Percentiles rank a stretch among this genome's conserved stretches.
phyloP scores from a whole-genome alignment of 2,888 invertebrate species.

The Bombyx huttoni region DNA sequence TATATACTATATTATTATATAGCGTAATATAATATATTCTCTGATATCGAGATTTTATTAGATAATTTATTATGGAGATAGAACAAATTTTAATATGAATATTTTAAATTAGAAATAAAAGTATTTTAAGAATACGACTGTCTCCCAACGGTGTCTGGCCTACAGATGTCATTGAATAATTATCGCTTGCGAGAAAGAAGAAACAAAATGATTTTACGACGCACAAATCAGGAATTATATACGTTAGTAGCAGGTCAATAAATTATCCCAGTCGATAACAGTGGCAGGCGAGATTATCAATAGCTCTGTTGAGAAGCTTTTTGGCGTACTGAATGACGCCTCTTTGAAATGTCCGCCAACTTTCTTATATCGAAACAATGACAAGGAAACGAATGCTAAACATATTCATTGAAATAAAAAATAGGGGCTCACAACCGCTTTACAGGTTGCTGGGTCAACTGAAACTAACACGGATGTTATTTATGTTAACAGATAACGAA shows the following conservation, averaged over 20 bases:
- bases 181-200: background rate
- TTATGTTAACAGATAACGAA: background rate
- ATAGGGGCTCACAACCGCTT: background rate
- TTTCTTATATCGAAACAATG: background rate
- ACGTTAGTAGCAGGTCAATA: background rate
- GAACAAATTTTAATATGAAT: too few relatives aligned
- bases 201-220: background rate
- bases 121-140: background rate
- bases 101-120: background rate
- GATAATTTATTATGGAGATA: too few relatives aligned
- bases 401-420: constrained; percentile 1
- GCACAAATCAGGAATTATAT: background rate
- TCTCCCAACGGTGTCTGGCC: background rate
- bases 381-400: constrained; percentile 5
- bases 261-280: background rate
- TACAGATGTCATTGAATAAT: background rate
- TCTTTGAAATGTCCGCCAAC: background rate
- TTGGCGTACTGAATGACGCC: background rate
- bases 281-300: background rate
- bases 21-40: too few relatives aligned
- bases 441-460: constrained; percentile 8
- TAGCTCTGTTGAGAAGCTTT: background rate
- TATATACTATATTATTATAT: too few relatives aligned
- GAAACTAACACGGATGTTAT: constrained; percentile 5
- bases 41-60: too few relatives aligned